Evolutionary conservation across 2,113 vertebrate species (phyloP).

Genomic region (Cardinalis cardinalis): DNA sequence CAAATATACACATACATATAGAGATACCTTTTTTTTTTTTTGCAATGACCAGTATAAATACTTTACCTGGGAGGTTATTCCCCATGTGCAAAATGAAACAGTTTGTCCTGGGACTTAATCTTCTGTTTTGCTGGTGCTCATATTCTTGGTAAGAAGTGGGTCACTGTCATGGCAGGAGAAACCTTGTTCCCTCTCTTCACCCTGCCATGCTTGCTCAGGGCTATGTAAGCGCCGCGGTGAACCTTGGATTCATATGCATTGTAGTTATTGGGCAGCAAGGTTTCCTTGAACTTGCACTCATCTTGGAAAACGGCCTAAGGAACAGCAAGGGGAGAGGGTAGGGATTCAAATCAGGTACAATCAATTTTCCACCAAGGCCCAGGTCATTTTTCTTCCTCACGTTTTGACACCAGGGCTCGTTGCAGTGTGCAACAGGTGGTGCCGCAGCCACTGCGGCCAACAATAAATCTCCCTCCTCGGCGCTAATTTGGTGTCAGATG

Average conservation of each 20-base stretch:
- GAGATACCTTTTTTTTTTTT: neutral
- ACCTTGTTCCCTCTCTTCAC: slow-evolving; percentile 90
- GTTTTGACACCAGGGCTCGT: neutral
- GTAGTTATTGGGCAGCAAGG: slow-evolving; percentile 92
- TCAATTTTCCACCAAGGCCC: neutral
- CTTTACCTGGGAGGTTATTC: slow-evolving; percentile 80
- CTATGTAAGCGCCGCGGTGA: slow-evolving; percentile 85
- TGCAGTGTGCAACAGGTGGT: slow-evolving; percentile 10
- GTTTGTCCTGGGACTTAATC: slow-evolving; percentile 20
- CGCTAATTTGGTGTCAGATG: slow-evolving; percentile 51
- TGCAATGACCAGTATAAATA: slow-evolving; percentile 78
- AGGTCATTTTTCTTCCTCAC: neutral
- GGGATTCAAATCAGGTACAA: neutral
- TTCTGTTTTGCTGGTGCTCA: slow-evolving; percentile 60
- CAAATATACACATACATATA: slow-evolving; percentile 80
- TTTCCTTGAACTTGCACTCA: slow-evolving; percentile 95
- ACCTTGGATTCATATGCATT: slow-evolving; percentile 89
- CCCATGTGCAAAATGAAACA: slow-evolving; percentile 84
- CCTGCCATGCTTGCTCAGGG: slow-evolving; percentile 90
- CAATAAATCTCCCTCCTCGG: slow-evolving; percentile 10
- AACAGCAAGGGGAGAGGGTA: neutral
- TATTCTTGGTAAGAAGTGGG: slow-evolving; percentile 94
- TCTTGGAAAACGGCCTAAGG: slow-evolving; percentile 89
- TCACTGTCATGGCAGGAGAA: slow-evolving; percentile 90
- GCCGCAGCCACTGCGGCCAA: neutral